Conservation (phyloP, 2,888 invertebrate genomes). For the Aelia acuminata region DNA sequence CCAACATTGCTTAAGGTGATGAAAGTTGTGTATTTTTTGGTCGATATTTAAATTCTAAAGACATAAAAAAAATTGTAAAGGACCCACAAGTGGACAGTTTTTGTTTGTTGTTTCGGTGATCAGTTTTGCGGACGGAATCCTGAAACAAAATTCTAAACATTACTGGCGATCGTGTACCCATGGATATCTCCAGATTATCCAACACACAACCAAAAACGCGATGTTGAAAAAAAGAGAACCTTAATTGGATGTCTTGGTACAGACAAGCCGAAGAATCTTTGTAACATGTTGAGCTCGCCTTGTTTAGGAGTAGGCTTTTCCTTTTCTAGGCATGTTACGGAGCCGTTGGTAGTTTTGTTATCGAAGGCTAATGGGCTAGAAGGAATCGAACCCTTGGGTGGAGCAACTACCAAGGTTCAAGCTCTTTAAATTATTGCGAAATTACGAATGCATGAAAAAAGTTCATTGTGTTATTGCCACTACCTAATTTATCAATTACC, state of each 20-base stretch:
- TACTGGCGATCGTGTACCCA: not conserved
- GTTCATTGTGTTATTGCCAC: not conserved
- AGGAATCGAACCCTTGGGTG: not conserved
- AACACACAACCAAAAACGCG: not conserved
- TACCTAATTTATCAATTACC: not conserved
- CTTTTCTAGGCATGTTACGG: constrained; percentile 1
- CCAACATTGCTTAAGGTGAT: too few species aligned
- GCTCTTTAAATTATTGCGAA: not conserved
- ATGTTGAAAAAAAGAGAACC: constrained; percentile 16
- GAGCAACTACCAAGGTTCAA: not conserved
- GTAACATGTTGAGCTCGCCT: not conserved
- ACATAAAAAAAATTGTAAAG: too few species aligned
- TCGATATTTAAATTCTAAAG: too few species aligned
- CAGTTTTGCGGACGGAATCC: not conserved
- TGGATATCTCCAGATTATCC: not conserved
- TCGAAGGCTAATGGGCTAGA: not conserved
- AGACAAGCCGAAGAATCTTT: not conserved
- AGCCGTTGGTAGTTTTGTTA: not conserved
- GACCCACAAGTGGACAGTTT: not conserved
- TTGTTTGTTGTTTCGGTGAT: not conserved
- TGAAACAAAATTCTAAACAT: not conserved
- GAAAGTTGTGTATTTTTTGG: too few species aligned
- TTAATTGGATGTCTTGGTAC: not conserved
- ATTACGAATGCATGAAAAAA: not conserved
- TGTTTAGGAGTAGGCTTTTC: not conserved